Evolutionary conservation across 2,888 invertebrate species (phyloP), one percentile per base, ranked within the genome.

Genomic region (Cryptus armator): DNA sequence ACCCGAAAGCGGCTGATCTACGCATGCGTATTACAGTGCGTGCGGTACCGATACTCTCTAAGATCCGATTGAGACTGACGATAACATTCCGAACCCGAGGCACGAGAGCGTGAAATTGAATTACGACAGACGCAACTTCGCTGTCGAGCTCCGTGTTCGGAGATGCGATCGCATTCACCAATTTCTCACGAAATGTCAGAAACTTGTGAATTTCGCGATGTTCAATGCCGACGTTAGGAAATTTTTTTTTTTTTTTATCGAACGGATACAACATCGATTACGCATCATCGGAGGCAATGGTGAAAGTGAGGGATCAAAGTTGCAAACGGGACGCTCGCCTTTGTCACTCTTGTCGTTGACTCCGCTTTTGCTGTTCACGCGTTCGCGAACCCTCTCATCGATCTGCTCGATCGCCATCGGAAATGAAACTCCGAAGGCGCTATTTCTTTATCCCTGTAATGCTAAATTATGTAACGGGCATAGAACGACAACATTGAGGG

Each of bases 21-120:
- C 16, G 48, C 72, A 66, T 44, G 37, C 32, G 71, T 78, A 48
- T 44, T 56, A 74, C 32, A 80, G 70, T 84, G 64, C 46, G 75
- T 70, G 12, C 76, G 80, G 76, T 75, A 77, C 64, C 68, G 77
- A 83, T 80, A 76, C 75, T 76, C 81, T 46, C 59, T 70, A 19
- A 14, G 70, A 37, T 67, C 56, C 66, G 53, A 71, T 72, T 71
- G 59, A 24, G 70, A 67, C 59, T 37, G 37, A 85, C 87, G 89
- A 89, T 90, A 89, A 89, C 87, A 87, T 87, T 86, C 87, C 86
- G 79, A 81, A 84, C 56, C 64, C 76, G 62, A 88, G 75, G 85
- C 89, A 89, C 70, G 89, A 87, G 87, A 90, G 90, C 89, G 90
- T 90, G 89, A 90, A 90, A 90, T 90, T 90, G 89, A 87, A 90